Evolutionary conservation across 2,888 invertebrate species (phyloP).

Genomic region (Melinopterus prodromus): DNA sequence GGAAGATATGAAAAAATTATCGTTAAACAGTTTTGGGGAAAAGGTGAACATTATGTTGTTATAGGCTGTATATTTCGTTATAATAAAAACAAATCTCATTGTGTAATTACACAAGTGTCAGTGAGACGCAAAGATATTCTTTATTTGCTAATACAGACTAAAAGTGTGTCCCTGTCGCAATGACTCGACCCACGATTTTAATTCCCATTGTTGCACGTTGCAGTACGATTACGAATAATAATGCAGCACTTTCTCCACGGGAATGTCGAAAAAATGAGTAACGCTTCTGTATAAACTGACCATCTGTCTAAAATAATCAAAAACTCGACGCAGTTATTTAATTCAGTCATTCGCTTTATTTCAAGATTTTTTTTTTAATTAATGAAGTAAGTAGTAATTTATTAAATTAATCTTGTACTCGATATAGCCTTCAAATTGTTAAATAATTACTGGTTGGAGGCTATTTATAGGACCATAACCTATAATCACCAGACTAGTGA

Average conservation of each 20-base stretch:
- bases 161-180: neutral
- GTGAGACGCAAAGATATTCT: neutral
- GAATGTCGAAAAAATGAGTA: slow-evolving; percentile 4
- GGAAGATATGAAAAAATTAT: no score
- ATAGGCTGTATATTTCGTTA: neutral
- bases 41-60: neutral
- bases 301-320: neutral
- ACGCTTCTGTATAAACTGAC: neutral
- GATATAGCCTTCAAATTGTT: neutral
- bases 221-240: neutral
- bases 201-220: neutral
- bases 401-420: neutral
- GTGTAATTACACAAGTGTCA: neutral
- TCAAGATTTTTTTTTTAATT: neutral
- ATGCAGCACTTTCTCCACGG: neutral
- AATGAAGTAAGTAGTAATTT: neutral
- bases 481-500: neutral
- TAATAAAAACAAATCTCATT: neutral
- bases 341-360: neutral
- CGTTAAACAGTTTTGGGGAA: no score
- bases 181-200: neutral
- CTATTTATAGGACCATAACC: neutral
- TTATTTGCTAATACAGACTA: neutral
- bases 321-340: neutral
- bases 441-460: neutral